A percentile compares a stretch with the other conserved stretches of the same genome.
These are phyloP conservation scores for rabbit (Oryctolagus cuniculus) DNA, from an alignment of 2,113 vertebrate species.

Conservation along the genomic window mOryCun1.1 NC_091440.1:54357501-54358000, in stretches of 20 bases:
- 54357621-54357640: too few species aligned
- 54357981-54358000: background rate
- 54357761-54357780: background rate
- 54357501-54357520: too few species aligned
- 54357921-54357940: conserved; percentile 5
- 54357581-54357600: too few species aligned
- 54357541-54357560: too few species aligned
- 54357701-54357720: too few species aligned
- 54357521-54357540: too few species aligned
- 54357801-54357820: background rate
- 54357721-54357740: too few species aligned
- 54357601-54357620: too few species aligned
- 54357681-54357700: too few species aligned
- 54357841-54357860: background rate
- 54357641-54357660: too few species aligned
- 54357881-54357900: conserved; percentile 19
- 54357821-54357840: background rate
- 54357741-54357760: background rate
- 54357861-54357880: background rate
- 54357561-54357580: too few species aligned
- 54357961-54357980: background rate
- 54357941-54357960: conserved; percentile 28
- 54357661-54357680: too few species aligned
- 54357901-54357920: background rate
- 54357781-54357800: background rate